Percentiles rank a stretch among this genome's conserved stretches.
Conservation (phyloP, 37 sponge, comb jelly and placozoan species). For the Spongia lamella region DNA sequence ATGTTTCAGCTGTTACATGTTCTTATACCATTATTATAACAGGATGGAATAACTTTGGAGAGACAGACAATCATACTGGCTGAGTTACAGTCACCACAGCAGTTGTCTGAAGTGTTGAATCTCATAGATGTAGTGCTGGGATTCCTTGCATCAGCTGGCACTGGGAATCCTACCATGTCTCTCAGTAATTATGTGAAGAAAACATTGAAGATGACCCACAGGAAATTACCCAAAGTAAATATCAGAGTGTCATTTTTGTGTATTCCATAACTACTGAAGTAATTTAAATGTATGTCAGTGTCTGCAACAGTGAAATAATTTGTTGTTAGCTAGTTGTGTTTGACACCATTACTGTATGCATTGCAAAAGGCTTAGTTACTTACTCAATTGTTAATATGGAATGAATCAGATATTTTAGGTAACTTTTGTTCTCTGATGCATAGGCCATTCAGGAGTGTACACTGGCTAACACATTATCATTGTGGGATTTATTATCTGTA, state of each 20-base stretch:
- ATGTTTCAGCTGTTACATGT: background rate
- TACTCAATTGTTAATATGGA: no score
- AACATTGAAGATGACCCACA: constrained; percentile 35
- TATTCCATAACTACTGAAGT: no score
- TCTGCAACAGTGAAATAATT: no score
- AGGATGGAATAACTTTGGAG: constrained; percentile 27
- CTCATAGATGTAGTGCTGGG: constrained; percentile 60
- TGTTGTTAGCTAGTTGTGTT: no score
- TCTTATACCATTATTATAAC: background rate
- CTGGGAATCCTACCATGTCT: constrained; percentile 28
- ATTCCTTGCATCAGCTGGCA: constrained; percentile 54
- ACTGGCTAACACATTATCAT: constrained; percentile 48
- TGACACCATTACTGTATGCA: no score
- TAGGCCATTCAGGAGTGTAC: constrained; percentile 42
- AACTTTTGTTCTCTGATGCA: background rate
- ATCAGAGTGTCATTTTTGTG: no score
- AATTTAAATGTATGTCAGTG: no score
- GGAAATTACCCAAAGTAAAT: no score
- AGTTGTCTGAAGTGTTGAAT: constrained; percentile 50
- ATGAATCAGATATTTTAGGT: no score
- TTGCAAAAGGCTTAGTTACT: no score
- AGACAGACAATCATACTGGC: constrained; percentile 39
- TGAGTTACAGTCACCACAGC: constrained; percentile 33
- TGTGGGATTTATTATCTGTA: constrained; percentile 61
- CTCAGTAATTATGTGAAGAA: constrained; percentile 52